Percentiles rank a stretch among this genome's conserved stretches.
Evolutionary conservation across 2,113 vertebrate genomes (phyloP).

Genomic region (Copsychus sechellarum): DNA sequence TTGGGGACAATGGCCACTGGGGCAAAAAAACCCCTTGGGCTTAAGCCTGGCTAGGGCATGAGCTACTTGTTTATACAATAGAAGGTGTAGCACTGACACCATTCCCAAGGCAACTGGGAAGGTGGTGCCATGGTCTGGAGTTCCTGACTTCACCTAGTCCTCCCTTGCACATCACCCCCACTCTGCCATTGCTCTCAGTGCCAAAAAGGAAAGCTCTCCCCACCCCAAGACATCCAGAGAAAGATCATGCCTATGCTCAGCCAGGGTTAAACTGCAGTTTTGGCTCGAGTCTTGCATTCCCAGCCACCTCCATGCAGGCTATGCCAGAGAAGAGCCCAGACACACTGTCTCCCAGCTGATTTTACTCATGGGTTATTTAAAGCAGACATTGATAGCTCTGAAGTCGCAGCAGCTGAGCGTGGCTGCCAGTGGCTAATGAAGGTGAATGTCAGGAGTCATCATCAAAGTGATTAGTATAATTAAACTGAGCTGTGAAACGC

Average conservation of each 20-base stretch:
- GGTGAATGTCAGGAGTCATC: slow-evolving; percentile 40
- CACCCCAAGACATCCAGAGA: neutral
- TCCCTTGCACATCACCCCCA: neutral
- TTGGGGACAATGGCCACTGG: neutral
- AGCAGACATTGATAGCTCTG: slow-evolving; percentile 46
- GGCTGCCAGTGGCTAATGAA: slow-evolving; percentile 40
- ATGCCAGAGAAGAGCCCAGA: neutral
- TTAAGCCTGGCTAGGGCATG: neutral
- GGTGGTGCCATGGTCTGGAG: neutral
- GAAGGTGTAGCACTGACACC: neutral
- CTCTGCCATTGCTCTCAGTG: neutral
- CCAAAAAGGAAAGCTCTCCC: neutral
- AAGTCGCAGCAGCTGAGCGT: neutral
- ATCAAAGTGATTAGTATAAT: slow-evolving; percentile 4
- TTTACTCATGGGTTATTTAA: slow-evolving; percentile 60
- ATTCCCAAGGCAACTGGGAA: neutral
- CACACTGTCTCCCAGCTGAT: slow-evolving; percentile 32
- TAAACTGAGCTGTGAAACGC: neutral
- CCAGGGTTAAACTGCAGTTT: neutral
- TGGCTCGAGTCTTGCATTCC: neutral
- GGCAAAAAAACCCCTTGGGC: neutral
- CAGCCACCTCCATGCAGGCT: neutral
- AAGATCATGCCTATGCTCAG: neutral
- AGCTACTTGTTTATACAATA: neutral
- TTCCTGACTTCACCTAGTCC: neutral